Evolutionary conservation across 2,888 invertebrate genomes (phyloP).

Genomic region (Nomada goodeniana): DNA sequence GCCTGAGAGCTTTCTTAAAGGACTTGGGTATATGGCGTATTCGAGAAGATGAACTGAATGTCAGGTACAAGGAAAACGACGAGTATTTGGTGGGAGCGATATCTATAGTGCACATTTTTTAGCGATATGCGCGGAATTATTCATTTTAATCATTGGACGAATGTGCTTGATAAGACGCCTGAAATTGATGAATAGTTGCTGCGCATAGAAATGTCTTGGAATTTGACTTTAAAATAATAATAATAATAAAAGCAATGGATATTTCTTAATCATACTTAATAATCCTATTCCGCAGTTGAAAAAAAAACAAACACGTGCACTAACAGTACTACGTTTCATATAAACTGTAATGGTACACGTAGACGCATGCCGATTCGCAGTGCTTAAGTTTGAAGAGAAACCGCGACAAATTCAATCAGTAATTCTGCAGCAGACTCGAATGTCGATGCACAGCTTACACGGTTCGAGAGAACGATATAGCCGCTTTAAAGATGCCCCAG

Average conservation of each 20-base stretch:
- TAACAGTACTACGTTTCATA: no score
- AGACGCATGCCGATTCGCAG: no score
- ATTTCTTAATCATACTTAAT: no score
- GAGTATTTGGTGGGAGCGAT: neutral
- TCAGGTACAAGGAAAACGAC: neutral
- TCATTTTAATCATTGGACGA: neutral
- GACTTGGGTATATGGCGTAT: neutral
- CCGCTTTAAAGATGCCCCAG: conserved; percentile 16
- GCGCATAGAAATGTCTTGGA: no score
- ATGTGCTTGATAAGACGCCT: neutral
- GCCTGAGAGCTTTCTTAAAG: no score
- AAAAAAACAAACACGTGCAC: no score
- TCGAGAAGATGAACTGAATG: neutral
- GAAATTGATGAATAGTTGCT: no score
- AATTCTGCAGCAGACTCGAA: neutral
- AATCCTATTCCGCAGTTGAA: no score
- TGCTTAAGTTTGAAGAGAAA: no score
- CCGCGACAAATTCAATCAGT: neutral
- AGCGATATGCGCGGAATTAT: neutral
- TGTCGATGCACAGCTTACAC: neutral
- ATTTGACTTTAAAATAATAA: no score
- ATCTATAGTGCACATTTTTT: conserved; percentile 14
- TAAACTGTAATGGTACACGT: no score
- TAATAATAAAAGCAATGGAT: no score
- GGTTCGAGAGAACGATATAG: conserved; percentile 4